Percentiles rank a stretch among this genome's conserved stretches.
These are phyloP conservation scores for Listrodromus nycthemerus DNA, from an alignment of 2,888 invertebrate genomes.

Conservation along the genomic window DNA sequence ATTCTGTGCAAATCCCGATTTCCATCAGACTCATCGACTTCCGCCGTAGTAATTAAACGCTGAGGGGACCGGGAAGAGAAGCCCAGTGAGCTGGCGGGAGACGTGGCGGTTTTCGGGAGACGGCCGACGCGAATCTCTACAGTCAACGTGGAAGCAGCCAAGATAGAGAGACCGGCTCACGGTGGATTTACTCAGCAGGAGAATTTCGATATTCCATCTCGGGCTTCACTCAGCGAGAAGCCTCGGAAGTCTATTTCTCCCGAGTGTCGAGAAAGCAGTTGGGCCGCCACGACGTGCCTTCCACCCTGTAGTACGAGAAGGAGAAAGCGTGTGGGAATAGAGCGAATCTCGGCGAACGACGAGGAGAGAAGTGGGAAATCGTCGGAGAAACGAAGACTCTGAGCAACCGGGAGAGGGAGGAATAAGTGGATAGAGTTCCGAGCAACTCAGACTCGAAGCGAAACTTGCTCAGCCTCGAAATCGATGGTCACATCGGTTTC, in stretches of 20 bases:
- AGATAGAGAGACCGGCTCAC: constrained; percentile 29
- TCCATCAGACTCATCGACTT: constrained; percentile 70
- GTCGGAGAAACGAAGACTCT: constrained; percentile 2
- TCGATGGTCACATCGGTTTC: constrained; percentile 13
- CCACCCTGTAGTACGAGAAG: not conserved
- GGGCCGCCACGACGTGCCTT: not conserved
- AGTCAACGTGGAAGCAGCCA: constrained; percentile 2
- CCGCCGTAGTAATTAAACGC: constrained; percentile 67
- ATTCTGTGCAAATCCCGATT: constrained; percentile 69
- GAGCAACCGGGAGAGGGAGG: not conserved
- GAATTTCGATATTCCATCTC: constrained; percentile 58
- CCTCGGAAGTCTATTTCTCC: constrained; percentile 43
- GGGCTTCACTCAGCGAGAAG: constrained; percentile 25
- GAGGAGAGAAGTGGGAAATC: not conserved
- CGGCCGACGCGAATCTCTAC: constrained; percentile 30
- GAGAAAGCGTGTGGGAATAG: not conserved
- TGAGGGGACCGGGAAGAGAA: constrained; percentile 53
- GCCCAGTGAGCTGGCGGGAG: not conserved
- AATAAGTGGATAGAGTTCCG: constrained; percentile 18
- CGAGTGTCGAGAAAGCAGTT: constrained; percentile 26
- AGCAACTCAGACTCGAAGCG: constrained; percentile 11
- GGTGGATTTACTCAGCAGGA: constrained; percentile 59
- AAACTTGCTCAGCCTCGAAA: constrained; percentile 22
- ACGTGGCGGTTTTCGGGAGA: constrained; percentile 58
- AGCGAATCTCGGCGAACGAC: constrained; percentile 9